Conservation (phyloP, 2,888 invertebrate genomes). For the Polyommatus icarus region DNA sequence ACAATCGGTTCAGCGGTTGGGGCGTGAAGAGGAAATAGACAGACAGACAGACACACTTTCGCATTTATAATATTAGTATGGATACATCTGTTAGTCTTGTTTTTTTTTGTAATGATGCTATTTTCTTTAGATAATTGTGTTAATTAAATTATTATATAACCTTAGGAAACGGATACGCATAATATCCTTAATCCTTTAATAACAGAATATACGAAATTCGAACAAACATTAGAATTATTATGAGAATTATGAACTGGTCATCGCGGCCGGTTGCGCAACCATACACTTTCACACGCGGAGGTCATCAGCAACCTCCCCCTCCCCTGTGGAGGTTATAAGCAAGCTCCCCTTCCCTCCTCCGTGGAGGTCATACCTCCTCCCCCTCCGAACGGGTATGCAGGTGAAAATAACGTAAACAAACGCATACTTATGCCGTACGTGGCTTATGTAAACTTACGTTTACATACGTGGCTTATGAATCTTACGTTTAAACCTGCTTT, state of each 20-base stretch:
- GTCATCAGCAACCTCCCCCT: neutral
- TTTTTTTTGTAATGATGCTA: too few relatives aligned
- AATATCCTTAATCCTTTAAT: neutral
- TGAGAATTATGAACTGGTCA: conserved; percentile 7
- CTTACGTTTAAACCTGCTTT: too few relatives aligned
- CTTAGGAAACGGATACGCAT: neutral
- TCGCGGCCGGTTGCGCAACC: neutral
- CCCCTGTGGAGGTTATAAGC: neutral
- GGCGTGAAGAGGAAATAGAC: too few relatives aligned
- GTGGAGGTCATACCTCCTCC: neutral
- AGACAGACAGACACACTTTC: too few relatives aligned
- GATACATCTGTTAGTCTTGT: too few relatives aligned
- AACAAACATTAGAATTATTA: conserved; percentile 17
- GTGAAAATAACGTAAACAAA: neutral
- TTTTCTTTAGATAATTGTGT: neutral
- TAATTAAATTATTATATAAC: neutral
- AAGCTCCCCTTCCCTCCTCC: neutral
- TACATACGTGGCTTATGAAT: too few relatives aligned
- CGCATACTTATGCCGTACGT: too few relatives aligned
- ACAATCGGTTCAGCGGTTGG: too few relatives aligned
- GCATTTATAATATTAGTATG: too few relatives aligned
- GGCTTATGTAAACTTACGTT: too few relatives aligned
- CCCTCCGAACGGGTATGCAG: neutral
- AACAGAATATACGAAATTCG: neutral
- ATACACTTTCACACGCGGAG: conserved; percentile 7